Conservation (phyloP, 1,140 invertebrate genomes). For the Geopemphigus sp. region DNA sequence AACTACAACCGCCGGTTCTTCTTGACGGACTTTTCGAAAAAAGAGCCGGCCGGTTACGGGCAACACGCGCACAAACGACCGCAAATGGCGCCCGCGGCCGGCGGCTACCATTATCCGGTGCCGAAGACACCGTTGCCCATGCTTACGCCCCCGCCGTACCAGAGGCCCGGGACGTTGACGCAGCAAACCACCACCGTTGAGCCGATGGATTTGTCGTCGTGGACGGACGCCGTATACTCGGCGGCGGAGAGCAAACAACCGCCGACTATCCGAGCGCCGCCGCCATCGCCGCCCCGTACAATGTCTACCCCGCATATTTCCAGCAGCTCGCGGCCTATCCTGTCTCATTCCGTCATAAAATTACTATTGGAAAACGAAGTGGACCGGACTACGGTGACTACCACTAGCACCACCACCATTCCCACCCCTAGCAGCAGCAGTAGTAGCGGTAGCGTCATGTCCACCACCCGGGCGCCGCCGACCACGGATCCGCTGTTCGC, state of each 20-base stretch:
- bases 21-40: conserved; percentile 23
- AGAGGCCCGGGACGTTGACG: conserved; percentile 55
- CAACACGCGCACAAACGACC: not conserved
- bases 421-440: conserved; percentile 52
- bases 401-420: conserved; percentile 52
- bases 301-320: not conserved
- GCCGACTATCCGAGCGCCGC: not conserved
- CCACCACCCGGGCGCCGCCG: conserved; percentile 52
- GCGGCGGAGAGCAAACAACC: conserved; percentile 35
- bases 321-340: not conserved
- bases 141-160: conserved; percentile 68
- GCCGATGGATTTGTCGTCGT: not conserved
- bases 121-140: conserved; percentile 61
- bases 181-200: conserved; percentile 54
- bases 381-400: conserved; percentile 56
- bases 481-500: conserved; percentile 55
- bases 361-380: conserved; percentile 23
- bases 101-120: conserved; percentile 25
- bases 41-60: not conserved
- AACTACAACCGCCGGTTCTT: conserved; percentile 31
- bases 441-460: too few relatives aligned
- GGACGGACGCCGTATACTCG: not conserved
- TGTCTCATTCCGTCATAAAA: conserved; percentile 18
- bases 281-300: not conserved
- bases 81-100: not conserved